Conservation (phyloP, 2,888 invertebrate species). For the Cacoxenus indagator region DNA sequence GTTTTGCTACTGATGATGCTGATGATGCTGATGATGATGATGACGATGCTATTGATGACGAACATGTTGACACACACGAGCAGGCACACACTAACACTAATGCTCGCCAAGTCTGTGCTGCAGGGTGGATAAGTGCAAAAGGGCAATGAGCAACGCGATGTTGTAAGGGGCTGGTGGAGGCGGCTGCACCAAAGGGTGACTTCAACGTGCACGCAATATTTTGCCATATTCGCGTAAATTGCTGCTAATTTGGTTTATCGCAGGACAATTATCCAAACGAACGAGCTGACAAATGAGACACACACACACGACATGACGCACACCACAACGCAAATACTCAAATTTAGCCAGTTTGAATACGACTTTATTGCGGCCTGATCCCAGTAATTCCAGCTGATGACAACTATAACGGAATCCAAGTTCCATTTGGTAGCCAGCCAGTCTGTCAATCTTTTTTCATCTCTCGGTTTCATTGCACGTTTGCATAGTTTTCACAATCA, state of each 20-base stretch:
- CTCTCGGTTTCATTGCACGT: constrained; percentile 3
- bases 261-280: constrained; percentile 70
- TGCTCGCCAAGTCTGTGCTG: neutral
- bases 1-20: neutral
- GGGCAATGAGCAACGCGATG: too few relatives aligned
- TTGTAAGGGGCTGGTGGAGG: neutral
- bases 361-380: neutral
- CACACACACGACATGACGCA: neutral
- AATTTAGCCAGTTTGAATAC: neutral
- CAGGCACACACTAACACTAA: neutral
- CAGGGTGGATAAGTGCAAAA: too few relatives aligned
- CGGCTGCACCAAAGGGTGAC: neutral
- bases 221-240: constrained; percentile 65
- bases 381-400: neutral
- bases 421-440: neutral
- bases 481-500: constrained; percentile 18
- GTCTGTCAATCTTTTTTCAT: neutral
- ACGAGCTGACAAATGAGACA: constrained; percentile 69
- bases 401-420: neutral
- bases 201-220: constrained; percentile 39
- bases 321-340: neutral
- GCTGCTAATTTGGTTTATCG: constrained; percentile 70
- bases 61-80: neutral
- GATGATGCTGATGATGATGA: neutral
- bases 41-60: neutral